A percentile compares a stretch with the other conserved stretches of the same genome.
phyloP scores from a whole-genome alignment of 2,888 invertebrate genomes.

The Cinara cedri region DNA sequence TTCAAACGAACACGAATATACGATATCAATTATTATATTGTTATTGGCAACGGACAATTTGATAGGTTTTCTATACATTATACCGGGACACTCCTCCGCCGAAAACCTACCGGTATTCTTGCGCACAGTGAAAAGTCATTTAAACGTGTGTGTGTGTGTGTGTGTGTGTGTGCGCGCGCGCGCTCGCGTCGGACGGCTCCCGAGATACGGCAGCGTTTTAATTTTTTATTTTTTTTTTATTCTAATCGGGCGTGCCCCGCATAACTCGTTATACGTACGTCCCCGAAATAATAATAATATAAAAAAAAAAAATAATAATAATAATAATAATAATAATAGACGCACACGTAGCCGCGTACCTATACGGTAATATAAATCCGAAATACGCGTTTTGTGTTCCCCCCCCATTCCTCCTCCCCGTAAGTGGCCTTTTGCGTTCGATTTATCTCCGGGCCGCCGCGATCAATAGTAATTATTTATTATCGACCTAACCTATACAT shows the following conservation, averaged over 20 bases:
- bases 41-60: conserved; percentile 19
- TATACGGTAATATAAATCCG: conserved; percentile 31
- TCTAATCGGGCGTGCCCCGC: conserved; percentile 42
- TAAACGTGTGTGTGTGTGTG: background rate
- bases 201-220: conserved; percentile 45
- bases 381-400: conserved; percentile 13
- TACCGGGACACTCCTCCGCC: conserved; percentile 31
- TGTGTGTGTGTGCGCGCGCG: background rate
- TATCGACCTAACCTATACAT: conserved; percentile 1
- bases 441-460: conserved; percentile 3
- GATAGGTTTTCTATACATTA: conserved; percentile 26
- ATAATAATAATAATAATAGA: no score
- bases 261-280: conserved; percentile 40
- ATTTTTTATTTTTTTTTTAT: conserved; percentile 13
- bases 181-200: conserved; percentile 36
- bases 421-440: conserved; percentile 31
- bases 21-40: conserved; percentile 31
- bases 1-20: conserved; percentile 40
- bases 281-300: conserved; percentile 28
- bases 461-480: conserved; percentile 19
- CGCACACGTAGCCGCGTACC: background rate
- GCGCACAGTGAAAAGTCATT: no score
- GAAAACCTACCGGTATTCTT: background rate
- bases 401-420: background rate
- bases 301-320: background rate